Conservation (phyloP, 2,797 vertebrate genomes). For the Mallotus villosus region DNA sequence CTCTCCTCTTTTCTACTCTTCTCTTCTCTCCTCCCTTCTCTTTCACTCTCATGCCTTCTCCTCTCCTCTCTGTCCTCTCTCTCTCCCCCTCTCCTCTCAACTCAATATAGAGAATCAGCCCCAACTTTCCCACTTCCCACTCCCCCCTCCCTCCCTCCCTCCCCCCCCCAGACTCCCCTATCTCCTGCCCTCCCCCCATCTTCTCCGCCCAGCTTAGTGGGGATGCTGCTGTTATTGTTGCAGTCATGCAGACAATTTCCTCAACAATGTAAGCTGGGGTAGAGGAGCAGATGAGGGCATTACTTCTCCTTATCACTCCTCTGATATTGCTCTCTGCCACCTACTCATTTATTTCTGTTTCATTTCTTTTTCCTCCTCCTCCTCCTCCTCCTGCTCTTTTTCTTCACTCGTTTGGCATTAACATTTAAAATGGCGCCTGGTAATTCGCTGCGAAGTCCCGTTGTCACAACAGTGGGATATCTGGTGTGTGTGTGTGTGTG, state of each 20-base stretch:
- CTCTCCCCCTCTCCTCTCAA: no score
- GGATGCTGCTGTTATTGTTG: slow-evolving; percentile 19
- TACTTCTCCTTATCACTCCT: slow-evolving; percentile 65
- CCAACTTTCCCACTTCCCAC: slow-evolving; percentile 13
- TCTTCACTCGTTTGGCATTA: slow-evolving; percentile 55
- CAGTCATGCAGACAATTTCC: slow-evolving; percentile 14
- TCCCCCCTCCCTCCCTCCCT: slow-evolving; percentile 1
- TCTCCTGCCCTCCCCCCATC: no score
- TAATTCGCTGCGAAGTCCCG: slow-evolving; percentile 39
- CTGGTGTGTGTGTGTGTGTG: not conserved
- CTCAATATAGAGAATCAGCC: slow-evolving; percentile 2
- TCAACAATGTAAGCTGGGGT: slow-evolving; percentile 30
- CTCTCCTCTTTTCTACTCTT: slow-evolving; percentile 3
- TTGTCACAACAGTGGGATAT: slow-evolving; percentile 49
- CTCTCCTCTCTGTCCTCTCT: not conserved
- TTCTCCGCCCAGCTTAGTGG: not conserved
- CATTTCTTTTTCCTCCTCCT: slow-evolving; percentile 41
- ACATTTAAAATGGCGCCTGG: slow-evolving; percentile 63
- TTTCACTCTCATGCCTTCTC: not conserved
- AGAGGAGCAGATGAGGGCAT: slow-evolving; percentile 52
- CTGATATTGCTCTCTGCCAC: slow-evolving; percentile 45
- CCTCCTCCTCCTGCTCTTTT: slow-evolving; percentile 28
- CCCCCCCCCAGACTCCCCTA: no score
- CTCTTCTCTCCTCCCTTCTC: not conserved
- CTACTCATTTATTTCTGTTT: slow-evolving; percentile 50